These are phyloP conservation scores for Anneissia japonica DNA, from an alignment of 35 echinoderm and acorn worm species.

Conservation along the genomic window DNA sequence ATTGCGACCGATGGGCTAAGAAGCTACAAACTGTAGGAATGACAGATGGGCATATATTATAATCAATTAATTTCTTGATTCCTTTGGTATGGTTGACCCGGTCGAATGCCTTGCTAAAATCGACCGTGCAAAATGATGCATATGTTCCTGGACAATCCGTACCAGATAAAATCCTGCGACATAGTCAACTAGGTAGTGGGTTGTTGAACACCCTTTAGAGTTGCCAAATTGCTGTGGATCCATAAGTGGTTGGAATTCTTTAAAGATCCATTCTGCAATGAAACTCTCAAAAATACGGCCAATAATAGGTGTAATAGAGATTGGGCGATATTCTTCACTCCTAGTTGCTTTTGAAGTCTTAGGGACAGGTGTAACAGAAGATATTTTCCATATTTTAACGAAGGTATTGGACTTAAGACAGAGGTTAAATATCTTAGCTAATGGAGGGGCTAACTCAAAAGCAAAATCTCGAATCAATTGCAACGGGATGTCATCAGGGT, in stretches of 20 bases:
- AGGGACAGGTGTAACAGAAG: background rate
- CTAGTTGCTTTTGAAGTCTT: background rate
- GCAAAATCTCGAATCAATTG: background rate
- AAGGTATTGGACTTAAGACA: background rate
- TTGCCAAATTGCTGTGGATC: conserved; percentile 33
- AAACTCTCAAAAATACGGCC: conserved; percentile 5
- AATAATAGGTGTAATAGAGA: conserved; percentile 28
- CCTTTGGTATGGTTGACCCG: conserved; percentile 16
- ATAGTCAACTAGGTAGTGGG: conserved; percentile 35
- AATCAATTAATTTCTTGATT: conserved; percentile 1
- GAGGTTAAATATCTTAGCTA: background rate
- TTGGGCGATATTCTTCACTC: background rate
- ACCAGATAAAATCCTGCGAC: background rate
- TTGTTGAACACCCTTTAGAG: conserved; percentile 3
- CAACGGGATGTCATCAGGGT: background rate
- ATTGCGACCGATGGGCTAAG: conserved; percentile 5
- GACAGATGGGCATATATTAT: too few species aligned
- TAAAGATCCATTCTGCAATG: conserved; percentile 19
- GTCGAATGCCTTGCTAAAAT: conserved; percentile 30
- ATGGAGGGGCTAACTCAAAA: background rate
- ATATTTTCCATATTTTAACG: background rate
- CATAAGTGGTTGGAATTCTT: conserved; percentile 1
- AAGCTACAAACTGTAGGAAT: conserved; percentile 35
- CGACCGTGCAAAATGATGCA: background rate
- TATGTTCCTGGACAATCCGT: conserved; percentile 12